Evolutionary conservation across 1,140 invertebrate genomes (phyloP).

Genomic region (Neuroterus valhalla): DNA sequence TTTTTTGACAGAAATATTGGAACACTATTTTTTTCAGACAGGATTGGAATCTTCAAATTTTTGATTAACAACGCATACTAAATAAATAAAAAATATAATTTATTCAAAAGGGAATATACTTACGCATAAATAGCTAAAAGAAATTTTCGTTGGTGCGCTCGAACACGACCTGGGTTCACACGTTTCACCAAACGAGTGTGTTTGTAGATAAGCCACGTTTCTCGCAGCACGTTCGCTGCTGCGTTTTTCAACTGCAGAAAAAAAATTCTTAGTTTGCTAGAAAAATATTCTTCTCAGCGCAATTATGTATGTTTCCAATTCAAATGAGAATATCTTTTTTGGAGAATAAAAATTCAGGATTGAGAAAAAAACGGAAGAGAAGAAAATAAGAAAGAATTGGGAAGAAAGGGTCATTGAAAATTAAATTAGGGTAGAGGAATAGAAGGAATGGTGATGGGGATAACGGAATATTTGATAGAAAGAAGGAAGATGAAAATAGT

Average conservation of each 20-base stretch:
- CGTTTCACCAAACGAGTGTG: constrained; percentile 98
- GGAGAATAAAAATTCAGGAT: no score
- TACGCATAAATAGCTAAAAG: constrained; percentile 99
- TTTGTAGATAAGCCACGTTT: constrained; percentile 99
- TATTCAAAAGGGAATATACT: constrained; percentile 72
- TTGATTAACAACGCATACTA: background rate
- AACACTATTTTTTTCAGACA: no score
- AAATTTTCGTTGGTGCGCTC: constrained; percentile 99
- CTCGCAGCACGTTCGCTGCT: constrained; percentile 98
- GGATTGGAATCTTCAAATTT: no score
- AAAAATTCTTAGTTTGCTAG: constrained; percentile 31
- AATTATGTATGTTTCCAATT: background rate
- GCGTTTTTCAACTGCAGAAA: constrained; percentile 96
- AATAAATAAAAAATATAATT: background rate
- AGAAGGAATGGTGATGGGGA: no score
- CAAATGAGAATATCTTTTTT: no score
- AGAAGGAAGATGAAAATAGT: no score
- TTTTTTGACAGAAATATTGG: no score
- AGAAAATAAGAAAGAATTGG: no score
- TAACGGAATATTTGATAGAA: no score
- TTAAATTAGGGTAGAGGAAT: no score
- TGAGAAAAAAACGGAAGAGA: no score
- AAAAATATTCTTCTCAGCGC: background rate
- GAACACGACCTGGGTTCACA: constrained; percentile 95
- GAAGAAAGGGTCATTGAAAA: no score